Evolutionary conservation across 2,888 invertebrate genomes (phyloP), one percentile per base, ranked within the genome.

Genomic region (Conus canariensis): DNA sequence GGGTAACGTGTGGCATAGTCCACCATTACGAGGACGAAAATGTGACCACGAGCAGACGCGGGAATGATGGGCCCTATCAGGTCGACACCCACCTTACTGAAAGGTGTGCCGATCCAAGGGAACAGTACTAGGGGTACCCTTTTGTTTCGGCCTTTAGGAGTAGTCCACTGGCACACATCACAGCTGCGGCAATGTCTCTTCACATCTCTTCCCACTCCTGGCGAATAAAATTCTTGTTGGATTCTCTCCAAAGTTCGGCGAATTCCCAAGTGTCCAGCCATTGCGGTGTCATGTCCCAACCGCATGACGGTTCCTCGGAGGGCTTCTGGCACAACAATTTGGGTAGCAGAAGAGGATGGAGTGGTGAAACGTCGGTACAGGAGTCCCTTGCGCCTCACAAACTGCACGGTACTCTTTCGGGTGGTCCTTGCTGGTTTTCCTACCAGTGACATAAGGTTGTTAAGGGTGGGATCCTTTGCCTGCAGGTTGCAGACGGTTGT

Each of bases 21-120:
- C 7, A 91, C 86, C 30, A 90, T 16, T 8, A 89, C 77, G 6
- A 92, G 82, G 19, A 91, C 87, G 85, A 91, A 92, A 10, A 88
- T 85, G 77, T 92, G 22, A 12, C 90, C 91, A 3, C 74, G 4
- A 8, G 90, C 30, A 14, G 60, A 60, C 14, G 60, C n/a, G 6
- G 83, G 83, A 5, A 12, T 6, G 1, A 85, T 85, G 14, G 25
- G 60, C 1, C 85, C 60, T 4, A 85, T 12, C 9, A 85, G 59
- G 60, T 85, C 85, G 5, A 85, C 60, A 7, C 19, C 83, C 22
- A 83, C 83, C 58, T n/a, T 56, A 9, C 7, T 7, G 22, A 83
- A 83, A 5, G 83, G 83, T 19, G 6, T 12, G 19, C 22, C 22
- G 7, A 83, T n/a, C 25, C 25, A 9, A 19, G 56, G 83, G 4